Percentiles rank a stretch among this genome's conserved stretches.
phyloP scores from a whole-genome alignment of 1,140 invertebrate species.

The Euschistus heros region DNA sequence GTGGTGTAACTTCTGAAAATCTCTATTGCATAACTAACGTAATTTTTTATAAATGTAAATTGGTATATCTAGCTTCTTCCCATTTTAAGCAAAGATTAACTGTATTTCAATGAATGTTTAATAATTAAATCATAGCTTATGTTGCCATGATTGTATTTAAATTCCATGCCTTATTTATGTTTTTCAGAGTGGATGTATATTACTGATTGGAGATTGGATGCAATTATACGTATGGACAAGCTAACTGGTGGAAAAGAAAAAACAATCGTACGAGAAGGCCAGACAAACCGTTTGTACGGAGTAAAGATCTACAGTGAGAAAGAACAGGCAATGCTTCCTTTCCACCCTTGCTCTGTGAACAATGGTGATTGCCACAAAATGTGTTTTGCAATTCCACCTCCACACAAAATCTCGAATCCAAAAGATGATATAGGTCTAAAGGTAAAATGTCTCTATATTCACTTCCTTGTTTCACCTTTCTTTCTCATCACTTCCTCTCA shows the following conservation, averaged over 20 bases:
- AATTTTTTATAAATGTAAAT: too few relatives aligned
- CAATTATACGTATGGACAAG: constrained; percentile 86
- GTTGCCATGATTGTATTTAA: too few relatives aligned
- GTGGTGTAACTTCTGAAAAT: too few relatives aligned
- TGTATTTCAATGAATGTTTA: not conserved
- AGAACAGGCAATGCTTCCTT: constrained; percentile 57
- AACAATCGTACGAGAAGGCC: constrained; percentile 74
- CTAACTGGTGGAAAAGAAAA: constrained; percentile 74
- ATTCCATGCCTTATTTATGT: not conserved
- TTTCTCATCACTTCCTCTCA: too few relatives aligned
- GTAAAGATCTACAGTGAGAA: constrained; percentile 79
- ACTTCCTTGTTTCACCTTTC: too few relatives aligned
- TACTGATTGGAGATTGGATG: constrained; percentile 93
- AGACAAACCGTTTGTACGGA: constrained; percentile 82
- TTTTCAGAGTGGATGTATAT: constrained; percentile 83
- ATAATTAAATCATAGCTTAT: not conserved
- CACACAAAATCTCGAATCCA: not conserved
- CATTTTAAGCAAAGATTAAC: not conserved
- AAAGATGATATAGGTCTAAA: too few relatives aligned
- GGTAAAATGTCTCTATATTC: too few relatives aligned
- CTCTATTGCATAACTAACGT: too few relatives aligned
- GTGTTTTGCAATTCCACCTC: constrained; percentile 78
- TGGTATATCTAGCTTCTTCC: too few relatives aligned
- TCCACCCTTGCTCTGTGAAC: constrained; percentile 71
- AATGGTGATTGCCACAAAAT: constrained; percentile 90